Evolutionary conservation across 2,888 invertebrate species (phyloP), one percentile per base, ranked within the genome.

Genomic region (Chydorus sphaericus): DNA sequence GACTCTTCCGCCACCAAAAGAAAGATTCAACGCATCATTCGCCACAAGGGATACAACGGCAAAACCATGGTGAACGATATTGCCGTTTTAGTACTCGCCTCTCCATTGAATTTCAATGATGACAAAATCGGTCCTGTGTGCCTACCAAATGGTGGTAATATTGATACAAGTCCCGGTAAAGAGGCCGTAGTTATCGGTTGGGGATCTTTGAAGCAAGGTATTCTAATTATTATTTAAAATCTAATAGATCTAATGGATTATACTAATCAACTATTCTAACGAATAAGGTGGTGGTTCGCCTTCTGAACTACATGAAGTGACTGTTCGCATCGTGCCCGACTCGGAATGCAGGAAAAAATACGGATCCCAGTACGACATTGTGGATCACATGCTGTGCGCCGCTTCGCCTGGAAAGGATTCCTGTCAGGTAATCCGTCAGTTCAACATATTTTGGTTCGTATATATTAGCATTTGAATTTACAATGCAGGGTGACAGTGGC

Each of bases 341-440:
- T 62, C 70, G 0, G 83, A 87, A 61, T 90, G 90, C 65, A 78
- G 81, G 58, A 67, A 74, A 20, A 88, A 87, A 66, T 90, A 90
- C 67, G 89, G 89, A 20, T 89, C 89, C n/a, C 85, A 90, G 0
- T 90, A 87, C 8, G 90, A 90, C 26, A 90, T 91, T 57, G 83
- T 87, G 1, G 85, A 85, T 8, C 84, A 85, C 64, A 89, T 90
- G 80, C 70, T 91, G 8, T 91, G 91, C 68, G 91, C 91, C 51
- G 90, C 90, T 1, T 79, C 80, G 70, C 83, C 82, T 10, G 79
- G 80, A 59, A 83, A 80, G 72, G 91, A 91, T 71, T 90, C 90
- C 20, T 91, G 90, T 69, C 87, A 88, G 71, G 90, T 90, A 76
- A 78, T n/a, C n/a, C n/a, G n/a, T n/a, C n/a, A n/a, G n/a, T n/a